phyloP scores from a whole-genome alignment of 2,113 vertebrate genomes.

The Spea multiplicata region DNA sequence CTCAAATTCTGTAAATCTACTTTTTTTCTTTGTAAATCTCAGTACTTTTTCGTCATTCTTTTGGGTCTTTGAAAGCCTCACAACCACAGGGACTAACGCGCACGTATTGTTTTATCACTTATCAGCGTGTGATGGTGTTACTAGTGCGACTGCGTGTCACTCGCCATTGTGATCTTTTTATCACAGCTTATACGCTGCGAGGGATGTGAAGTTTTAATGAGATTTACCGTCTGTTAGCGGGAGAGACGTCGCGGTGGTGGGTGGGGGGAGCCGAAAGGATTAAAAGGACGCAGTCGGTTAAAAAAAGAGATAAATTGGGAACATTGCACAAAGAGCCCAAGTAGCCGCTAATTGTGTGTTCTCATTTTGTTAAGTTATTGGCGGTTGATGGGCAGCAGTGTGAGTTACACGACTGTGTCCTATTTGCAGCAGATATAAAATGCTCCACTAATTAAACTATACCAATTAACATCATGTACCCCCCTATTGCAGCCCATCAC shows the following conservation, averaged over 20 bases:
- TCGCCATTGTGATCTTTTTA: constrained; percentile 1
- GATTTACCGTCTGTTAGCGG: not conserved
- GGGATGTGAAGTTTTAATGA: constrained; percentile 1
- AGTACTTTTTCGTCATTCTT: not conserved
- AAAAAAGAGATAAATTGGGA: not conserved
- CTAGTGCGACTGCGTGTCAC: not conserved
- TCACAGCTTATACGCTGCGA: not conserved
- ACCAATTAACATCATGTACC: too few species aligned
- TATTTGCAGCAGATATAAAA: too few species aligned
- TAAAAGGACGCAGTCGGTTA: not conserved
- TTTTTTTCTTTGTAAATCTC: not conserved
- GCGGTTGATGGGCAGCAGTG: too few species aligned
- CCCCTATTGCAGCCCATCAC: too few species aligned
- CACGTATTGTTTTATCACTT: too few species aligned
- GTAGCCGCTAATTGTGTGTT: too few species aligned
- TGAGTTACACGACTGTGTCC: too few species aligned
- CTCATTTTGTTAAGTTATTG: too few species aligned
- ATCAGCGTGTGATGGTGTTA: not conserved
- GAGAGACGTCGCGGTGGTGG: not conserved
- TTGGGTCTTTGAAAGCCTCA: not conserved
- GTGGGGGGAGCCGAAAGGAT: not conserved
- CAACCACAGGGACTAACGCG: not conserved
- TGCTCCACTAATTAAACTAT: too few species aligned
- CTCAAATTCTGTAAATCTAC: not conserved
- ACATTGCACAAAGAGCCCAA: not conserved